A percentile compares a stretch with the other conserved stretches of the same genome.
These are phyloP conservation scores for Mormyrus proboscirostris DNA, from an alignment of 2,797 vertebrate genomes.

Conservation along the genomic window DNA sequence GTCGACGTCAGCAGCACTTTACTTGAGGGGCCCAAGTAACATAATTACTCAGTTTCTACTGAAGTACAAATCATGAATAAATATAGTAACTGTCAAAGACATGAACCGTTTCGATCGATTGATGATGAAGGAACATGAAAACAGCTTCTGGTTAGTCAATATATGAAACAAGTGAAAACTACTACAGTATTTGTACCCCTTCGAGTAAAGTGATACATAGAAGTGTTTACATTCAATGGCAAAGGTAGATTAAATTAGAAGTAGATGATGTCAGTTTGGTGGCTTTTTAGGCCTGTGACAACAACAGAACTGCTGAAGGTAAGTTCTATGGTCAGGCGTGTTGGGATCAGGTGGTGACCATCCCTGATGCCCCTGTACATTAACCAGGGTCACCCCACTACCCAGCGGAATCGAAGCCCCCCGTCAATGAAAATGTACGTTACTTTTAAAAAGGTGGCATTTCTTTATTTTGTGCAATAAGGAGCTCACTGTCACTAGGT, in stretches of 20 bases:
- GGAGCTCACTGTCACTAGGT: neutral
- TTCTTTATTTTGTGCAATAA: neutral
- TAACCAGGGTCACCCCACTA: neutral
- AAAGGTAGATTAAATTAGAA: neutral
- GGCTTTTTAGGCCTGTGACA: neutral
- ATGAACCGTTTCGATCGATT: neutral
- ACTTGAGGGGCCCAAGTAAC: neutral
- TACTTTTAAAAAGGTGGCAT: neutral
- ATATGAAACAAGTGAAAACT: neutral
- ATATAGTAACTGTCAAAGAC: neutral
- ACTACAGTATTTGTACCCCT: neutral
- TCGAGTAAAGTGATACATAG: neutral
- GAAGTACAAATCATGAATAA: neutral
- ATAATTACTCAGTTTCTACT: neutral
- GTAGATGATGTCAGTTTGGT: neutral
- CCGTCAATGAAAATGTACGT: neutral
- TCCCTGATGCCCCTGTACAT: neutral
- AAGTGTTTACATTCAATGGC: neutral
- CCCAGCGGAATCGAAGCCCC: neutral
- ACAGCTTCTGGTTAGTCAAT: neutral
- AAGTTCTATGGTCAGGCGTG: neutral
- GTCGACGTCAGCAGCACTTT: neutral
- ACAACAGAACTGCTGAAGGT: neutral
- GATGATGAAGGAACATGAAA: neutral
- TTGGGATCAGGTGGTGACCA: neutral